Evolutionary conservation across 2,888 invertebrate genomes (phyloP).

Genomic region (Athalia circularis): DNA sequence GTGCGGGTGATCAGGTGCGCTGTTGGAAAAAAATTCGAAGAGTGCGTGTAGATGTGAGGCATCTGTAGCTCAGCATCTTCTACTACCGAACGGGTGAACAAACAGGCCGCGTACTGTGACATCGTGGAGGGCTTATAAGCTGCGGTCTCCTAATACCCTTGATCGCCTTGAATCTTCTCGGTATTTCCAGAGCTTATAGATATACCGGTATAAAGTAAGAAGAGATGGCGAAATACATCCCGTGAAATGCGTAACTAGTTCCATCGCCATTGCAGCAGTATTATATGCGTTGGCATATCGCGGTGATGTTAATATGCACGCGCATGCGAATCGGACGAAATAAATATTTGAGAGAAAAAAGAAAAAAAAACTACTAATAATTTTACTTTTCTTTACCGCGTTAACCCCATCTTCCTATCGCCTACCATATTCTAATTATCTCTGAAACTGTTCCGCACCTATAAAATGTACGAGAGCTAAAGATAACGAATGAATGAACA

Average conservation of each 20-base stretch:
- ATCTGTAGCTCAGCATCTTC: background rate
- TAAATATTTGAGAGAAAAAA: no score
- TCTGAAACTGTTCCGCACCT: background rate
- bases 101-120: constrained; percentile 32
- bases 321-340: no score
- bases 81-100: background rate
- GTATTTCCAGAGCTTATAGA: constrained; percentile 28
- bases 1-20: no score
- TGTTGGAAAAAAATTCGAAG: background rate
- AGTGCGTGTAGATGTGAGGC: background rate
- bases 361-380: no score
- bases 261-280: no score
- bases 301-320: no score
- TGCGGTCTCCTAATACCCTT: constrained; percentile 31
- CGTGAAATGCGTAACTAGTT: background rate
- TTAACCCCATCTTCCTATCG: background rate
- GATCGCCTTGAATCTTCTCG: constrained; percentile 39
- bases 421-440: background rate
- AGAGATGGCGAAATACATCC: constrained; percentile 18
- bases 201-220: background rate
- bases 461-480: constrained; percentile 24
- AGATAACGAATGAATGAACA: constrained; percentile 25
- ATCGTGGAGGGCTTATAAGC: constrained; percentile 26
- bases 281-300: no score
- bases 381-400: no score